These are phyloP conservation scores for Harpagifer antarcticus DNA, from an alignment of 2,797 vertebrate genomes.

Conservation along the genomic window DNA sequence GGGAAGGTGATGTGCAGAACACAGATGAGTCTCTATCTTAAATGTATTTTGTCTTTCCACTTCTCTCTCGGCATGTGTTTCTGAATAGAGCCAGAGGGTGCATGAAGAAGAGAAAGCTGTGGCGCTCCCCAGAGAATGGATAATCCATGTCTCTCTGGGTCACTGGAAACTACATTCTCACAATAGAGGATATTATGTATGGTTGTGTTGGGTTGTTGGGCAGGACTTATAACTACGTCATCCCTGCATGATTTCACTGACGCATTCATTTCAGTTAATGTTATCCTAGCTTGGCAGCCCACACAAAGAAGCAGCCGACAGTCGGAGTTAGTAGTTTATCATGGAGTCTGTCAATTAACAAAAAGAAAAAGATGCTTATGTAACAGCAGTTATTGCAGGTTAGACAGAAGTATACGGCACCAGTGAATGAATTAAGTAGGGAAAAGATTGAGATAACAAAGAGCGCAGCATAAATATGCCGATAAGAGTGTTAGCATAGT, in stretches of 20 bases:
- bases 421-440: slow-evolving; percentile 37
- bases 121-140: slow-evolving; percentile 49
- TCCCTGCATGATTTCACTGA: slow-evolving; percentile 43
- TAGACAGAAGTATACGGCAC: slow-evolving; percentile 21
- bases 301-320: slow-evolving; percentile 28
- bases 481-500: slow-evolving; percentile 39
- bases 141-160: slow-evolving; percentile 49
- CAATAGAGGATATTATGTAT: slow-evolving; percentile 22
- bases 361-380: slow-evolving; percentile 31
- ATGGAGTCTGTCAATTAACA: slow-evolving; percentile 12
- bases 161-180: slow-evolving; percentile 49
- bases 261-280: slow-evolving; percentile 35
- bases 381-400: slow-evolving; percentile 54
- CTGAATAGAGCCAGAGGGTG: slow-evolving; percentile 52
- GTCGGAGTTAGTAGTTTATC: slow-evolving; percentile 32
- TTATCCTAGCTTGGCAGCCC: slow-evolving; percentile 51
- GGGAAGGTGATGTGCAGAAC: slow-evolving; percentile 50
- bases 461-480: slow-evolving; percentile 19
- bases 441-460: slow-evolving; percentile 37
- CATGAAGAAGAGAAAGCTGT: slow-evolving; percentile 27
- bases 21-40: slow-evolving; percentile 63
- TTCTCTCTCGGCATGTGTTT: slow-evolving; percentile 43
- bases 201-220: slow-evolving; percentile 29
- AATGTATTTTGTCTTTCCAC: slow-evolving; percentile 47
- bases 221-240: slow-evolving; percentile 45